Percentiles rank a stretch among this genome's conserved stretches.
Evolutionary conservation across 2,888 invertebrate genomes (phyloP).

Genomic region (Oscheius sp.): DNA sequence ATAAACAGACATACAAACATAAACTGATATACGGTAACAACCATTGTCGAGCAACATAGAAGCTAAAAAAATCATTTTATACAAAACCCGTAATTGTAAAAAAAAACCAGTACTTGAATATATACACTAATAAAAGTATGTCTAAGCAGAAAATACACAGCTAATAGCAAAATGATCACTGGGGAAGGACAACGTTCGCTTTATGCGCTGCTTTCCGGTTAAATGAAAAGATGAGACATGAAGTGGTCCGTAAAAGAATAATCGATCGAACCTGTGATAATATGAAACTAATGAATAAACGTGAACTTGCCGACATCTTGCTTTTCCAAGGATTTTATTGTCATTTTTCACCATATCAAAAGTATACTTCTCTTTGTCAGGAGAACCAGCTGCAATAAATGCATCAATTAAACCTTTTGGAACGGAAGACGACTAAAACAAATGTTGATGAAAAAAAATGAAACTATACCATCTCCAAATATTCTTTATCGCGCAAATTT

Average conservation of each 20-base stretch:
- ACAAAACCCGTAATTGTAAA: background rate
- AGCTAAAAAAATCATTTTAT: background rate
- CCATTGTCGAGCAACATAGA: no score
- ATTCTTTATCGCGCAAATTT: constrained; percentile 76
- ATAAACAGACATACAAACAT: background rate
- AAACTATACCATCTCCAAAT: constrained; percentile 63
- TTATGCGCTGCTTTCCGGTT: constrained; percentile 60
- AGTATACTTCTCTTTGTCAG: constrained; percentile 74
- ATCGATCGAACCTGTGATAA: constrained; percentile 51
- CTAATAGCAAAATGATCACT: constrained; percentile 66
- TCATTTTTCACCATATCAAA: constrained; percentile 76
- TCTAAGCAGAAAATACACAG: constrained; percentile 21
- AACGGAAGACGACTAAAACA: constrained; percentile 15
- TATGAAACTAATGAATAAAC: background rate
- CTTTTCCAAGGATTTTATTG: constrained; percentile 71
- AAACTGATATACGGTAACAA: background rate
- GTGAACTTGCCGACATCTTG: constrained; percentile 30
- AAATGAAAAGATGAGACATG: constrained; percentile 54
- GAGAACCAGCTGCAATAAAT: constrained; percentile 75
- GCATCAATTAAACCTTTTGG: constrained; percentile 71
- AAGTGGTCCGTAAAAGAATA: constrained; percentile 53
- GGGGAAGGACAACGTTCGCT: constrained; percentile 57
- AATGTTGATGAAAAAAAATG: background rate
- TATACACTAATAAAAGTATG: background rate
- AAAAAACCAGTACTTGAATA: background rate